These are phyloP conservation scores for Anoplopoma fimbria DNA, from an alignment of 2,113 vertebrate genomes.

Conservation along the genomic window DNA sequence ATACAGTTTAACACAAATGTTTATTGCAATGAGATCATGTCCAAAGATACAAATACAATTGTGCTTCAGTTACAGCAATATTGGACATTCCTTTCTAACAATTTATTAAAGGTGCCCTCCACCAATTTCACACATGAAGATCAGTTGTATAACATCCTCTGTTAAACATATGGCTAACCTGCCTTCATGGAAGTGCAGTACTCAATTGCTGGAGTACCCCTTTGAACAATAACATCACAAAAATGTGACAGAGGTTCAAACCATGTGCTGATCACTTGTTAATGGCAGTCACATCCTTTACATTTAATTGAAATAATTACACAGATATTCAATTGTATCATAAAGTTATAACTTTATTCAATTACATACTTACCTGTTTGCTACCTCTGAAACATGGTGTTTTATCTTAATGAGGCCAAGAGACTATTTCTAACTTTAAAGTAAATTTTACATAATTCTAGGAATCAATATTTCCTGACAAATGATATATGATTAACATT, in stretches of 20 bases:
- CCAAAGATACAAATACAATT: neutral
- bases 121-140: neutral
- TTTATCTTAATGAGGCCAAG: too few relatives aligned
- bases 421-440: neutral
- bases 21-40: neutral
- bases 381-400: conserved; percentile 7
- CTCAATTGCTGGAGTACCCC: too few relatives aligned
- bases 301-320: neutral
- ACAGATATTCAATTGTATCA: neutral
- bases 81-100: neutral
- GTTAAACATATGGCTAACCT: too few relatives aligned
- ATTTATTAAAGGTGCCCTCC: neutral
- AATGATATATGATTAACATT: neutral
- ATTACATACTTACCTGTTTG: neutral
- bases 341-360: neutral
- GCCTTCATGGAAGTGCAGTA: too few relatives aligned
- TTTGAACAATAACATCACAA: too few relatives aligned
- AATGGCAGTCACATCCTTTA: too few relatives aligned
- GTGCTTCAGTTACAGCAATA: neutral
- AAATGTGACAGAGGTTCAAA: too few relatives aligned
- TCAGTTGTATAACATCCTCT: too few relatives aligned
- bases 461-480: neutral
- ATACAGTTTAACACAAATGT: neutral
- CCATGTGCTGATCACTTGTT: too few relatives aligned
- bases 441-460: neutral